Base-by-base conservation (phyloP, 1,140 invertebrate species). In the Papilio polyxenes region DNA sequence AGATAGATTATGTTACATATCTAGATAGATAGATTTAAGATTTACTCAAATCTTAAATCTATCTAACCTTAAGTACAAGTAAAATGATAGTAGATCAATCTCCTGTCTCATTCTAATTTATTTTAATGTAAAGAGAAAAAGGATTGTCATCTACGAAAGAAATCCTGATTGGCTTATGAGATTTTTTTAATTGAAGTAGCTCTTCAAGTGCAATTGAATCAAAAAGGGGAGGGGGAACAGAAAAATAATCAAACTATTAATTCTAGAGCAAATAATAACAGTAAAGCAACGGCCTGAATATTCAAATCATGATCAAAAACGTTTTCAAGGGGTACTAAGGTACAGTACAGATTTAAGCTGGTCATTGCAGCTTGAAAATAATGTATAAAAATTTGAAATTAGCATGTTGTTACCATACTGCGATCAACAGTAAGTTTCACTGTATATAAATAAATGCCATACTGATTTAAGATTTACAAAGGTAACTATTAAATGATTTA, bases 371-470 rank as follows among this genome's bases (percentile, higher is more conserved):
- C 65, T 72, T 72, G 31, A 37, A 37, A 37, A 72, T 62, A 72
- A 15, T 72, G 65, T 13, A 31, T 40, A 72, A 40, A 13, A 40
- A 4, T 7, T 17, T 72, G 37, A 11, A 72, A 15, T 72, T 37
- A 72, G 65, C 65, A 72, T 72, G 65, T 69, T 69, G 56, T 72
- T 72, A 37, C 31, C 65, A 40, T 72, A 40, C 31, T 72, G 7
- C 65, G 65, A 72, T 72, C 31, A 72, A 72, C 65, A 72, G 37
- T 72, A 72, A 72, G 65, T 13, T 72, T 23, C 17, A 56, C 53
- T 56, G 15, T 56, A 11, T 31, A 11, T 31, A 65, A 65, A 65
- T 40, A 37, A 72, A 72, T 69, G 31, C 11, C 11, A 72, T 72
- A 72, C n/a, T 8, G 31, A 72, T 65, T 31, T 4, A 65, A 65